Percentiles rank a stretch among this genome's conserved stretches.
Conservation (phyloP, 2,888 invertebrate species). For the Heteropelma amictum region DNA sequence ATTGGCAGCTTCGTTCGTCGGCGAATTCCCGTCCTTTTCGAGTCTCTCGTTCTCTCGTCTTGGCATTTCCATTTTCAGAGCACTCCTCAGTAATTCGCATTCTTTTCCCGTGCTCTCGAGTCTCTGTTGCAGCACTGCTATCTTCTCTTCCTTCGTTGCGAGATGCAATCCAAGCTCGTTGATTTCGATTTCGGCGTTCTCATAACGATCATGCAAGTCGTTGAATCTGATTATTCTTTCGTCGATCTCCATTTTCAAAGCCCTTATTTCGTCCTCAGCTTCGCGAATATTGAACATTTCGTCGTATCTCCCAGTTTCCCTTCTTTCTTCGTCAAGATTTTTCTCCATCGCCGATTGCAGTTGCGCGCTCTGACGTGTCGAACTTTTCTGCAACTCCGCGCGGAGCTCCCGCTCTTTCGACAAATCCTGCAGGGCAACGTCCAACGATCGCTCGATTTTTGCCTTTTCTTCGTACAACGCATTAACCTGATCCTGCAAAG, state of each 20-base stretch:
- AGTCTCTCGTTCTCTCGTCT: conserved; percentile 12
- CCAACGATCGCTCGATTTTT: conserved; percentile 53
- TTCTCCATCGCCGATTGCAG: neutral
- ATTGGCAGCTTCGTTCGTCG: conserved; percentile 16
- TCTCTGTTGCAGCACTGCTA: conserved; percentile 84
- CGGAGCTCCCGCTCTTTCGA: neutral
- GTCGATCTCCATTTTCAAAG: conserved; percentile 83
- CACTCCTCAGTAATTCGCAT: conserved; percentile 78
- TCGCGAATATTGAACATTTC: conserved; percentile 62
- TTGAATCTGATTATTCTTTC: conserved; percentile 78
- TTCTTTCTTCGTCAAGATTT: neutral
- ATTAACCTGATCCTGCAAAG: conserved; percentile 72
- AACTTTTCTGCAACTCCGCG: neutral
- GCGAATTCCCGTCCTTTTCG: conserved; percentile 30
- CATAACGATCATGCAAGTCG: conserved; percentile 80
- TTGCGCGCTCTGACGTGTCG: neutral
- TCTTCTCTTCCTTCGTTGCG: conserved; percentile 86
- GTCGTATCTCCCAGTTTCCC: neutral
- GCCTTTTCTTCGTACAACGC: conserved; percentile 58
- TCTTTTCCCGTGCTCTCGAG: conserved; percentile 82
- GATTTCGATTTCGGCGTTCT: conserved; percentile 81
- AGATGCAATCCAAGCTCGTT: conserved; percentile 82
- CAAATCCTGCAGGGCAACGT: conserved; percentile 9
- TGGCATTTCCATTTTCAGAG: conserved; percentile 64
- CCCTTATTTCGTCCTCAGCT: conserved; percentile 86